Base-by-base conservation (phyloP, 2,797 vertebrate genomes). In the Pangasius krempfi region DNA sequence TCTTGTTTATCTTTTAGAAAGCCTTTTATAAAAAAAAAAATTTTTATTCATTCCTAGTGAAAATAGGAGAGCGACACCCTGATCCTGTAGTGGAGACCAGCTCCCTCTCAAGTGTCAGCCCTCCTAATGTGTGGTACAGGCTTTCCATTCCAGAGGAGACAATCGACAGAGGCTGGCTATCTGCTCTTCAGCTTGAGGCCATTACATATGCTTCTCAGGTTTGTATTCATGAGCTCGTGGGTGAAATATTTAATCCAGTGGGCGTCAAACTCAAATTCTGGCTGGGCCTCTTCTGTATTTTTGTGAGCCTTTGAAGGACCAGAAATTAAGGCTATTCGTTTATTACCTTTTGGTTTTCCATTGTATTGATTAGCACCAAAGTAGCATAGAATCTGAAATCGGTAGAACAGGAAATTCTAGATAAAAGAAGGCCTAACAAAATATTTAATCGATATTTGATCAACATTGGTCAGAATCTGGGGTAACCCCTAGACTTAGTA, bases 151-250 rank as follows among this genome's bases (percentile, higher is more conserved):
- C 98, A 37, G 99, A 99, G 92, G 99, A 99, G 93, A 96, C 94
- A 40, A 97, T 99, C 52, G 99, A 99, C 87, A 96, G 96, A 10
- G 99, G 98, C 88, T 98, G 97, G 97, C 90, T 99, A 83, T 99
- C 98, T 13, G 99, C 99, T 8, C 94, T 99, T 93, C 99, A 99
- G 70, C 97, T 99, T 2, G 99, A 99, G 93, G 98, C 99, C 4
- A 95, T 99, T 91, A 99, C 99, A 1, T 99, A 99, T 0, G 98
- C 98, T 87, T 97, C 97, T 86, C 99, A 99, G 98, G 98, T 99
- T 93, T 44, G 91, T 79, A 16, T 25, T 6, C 9, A 13, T 54
- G 1, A 86, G 70, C 9, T 9, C 18, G 12, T 82, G 2, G 6
- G 70, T 33, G 30, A 64, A 84, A 68, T 84, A 84, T 68, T 50